A percentile compares a stretch with the other conserved stretches of the same genome.
These are phyloP conservation scores for Lepidurus arcticus DNA, from an alignment of 1,140 invertebrate species.

Conservation along the genomic window DNA sequence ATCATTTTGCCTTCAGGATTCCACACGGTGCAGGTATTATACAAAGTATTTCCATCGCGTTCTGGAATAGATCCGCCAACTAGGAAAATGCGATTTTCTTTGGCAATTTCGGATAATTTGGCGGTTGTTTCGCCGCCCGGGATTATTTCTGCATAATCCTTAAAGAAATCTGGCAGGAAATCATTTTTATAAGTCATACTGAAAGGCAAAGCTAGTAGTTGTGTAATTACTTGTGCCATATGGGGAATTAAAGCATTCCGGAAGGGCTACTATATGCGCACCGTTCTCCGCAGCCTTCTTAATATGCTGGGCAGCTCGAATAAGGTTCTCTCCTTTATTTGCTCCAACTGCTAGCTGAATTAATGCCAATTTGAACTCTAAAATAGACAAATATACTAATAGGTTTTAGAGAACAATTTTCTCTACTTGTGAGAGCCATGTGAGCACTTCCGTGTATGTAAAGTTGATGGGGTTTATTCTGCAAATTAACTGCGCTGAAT, in stretches of 20 bases:
- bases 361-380: constrained; percentile 59
- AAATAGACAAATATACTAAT: constrained; percentile 28
- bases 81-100: constrained; percentile 69
- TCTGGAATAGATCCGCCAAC: constrained; percentile 86
- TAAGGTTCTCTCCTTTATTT: constrained; percentile 69
- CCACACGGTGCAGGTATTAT: constrained; percentile 89
- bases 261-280: constrained; percentile 71
- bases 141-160: constrained; percentile 77
- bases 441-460: not conserved
- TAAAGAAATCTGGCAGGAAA: constrained; percentile 60
- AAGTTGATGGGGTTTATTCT: not conserved
- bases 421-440: constrained; percentile 9
- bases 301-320: constrained; percentile 63
- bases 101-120: constrained; percentile 65
- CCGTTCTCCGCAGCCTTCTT: constrained; percentile 64
- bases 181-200: not conserved
- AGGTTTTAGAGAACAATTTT: not conserved
- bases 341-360: constrained; percentile 69
- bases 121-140: constrained; percentile 66
- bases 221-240: constrained; percentile 71
- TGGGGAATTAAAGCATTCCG: constrained; percentile 92
- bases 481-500: not conserved
- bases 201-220: constrained; percentile 2
- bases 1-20: constrained; percentile 66
- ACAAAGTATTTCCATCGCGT: constrained; percentile 60